Evolutionary conservation across 2,113 vertebrate genomes (phyloP).

Genomic region (Haplochromis vanheusdeni): DNA sequence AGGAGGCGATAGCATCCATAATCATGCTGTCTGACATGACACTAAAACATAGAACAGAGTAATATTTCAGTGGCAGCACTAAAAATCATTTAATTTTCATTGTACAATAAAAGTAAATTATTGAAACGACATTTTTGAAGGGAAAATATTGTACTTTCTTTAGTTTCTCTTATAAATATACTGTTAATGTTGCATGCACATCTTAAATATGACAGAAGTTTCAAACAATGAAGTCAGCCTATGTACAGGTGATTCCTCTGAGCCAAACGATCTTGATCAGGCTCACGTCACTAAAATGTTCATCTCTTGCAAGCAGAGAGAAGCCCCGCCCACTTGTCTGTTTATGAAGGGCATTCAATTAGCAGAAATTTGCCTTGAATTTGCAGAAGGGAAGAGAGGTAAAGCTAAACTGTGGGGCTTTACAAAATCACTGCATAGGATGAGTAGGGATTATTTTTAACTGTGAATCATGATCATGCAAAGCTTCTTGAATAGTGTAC

Average conservation of each 20-base stretch:
- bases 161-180: background rate
- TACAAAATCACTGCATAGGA: background rate
- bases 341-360: background rate
- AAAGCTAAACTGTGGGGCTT: background rate
- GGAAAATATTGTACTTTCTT: background rate
- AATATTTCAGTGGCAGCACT: background rate
- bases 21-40: constrained; percentile 88
- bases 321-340: background rate
- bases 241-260: background rate
- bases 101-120: background rate
- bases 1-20: constrained; percentile 90
- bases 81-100: background rate
- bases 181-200: background rate
- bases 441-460: background rate
- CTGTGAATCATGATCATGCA: background rate
- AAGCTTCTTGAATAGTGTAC: background rate
- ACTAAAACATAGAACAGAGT: constrained; percentile 49
- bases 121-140: fast-evolving
- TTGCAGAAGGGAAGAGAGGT: background rate
- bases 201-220: background rate
- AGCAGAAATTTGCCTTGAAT: background rate
- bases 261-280: background rate
- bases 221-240: background rate
- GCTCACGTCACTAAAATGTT: background rate
- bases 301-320: background rate